phyloP scores from a whole-genome alignment of 2,797 vertebrate species.

The Pogoniulus pusillus region DNA sequence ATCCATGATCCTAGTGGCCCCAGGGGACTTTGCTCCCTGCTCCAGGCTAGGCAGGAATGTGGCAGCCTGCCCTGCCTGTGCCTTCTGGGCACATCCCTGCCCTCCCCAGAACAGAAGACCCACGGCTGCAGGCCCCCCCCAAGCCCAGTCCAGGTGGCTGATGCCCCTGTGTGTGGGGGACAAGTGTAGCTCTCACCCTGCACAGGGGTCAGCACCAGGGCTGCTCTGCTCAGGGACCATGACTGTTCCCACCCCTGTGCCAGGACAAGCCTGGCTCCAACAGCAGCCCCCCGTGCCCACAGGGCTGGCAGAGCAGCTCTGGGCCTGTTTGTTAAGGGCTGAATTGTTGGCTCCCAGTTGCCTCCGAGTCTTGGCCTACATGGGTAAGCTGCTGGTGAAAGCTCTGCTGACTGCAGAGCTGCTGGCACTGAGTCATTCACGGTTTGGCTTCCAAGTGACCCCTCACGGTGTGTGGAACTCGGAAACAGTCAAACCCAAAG shows the following conservation, averaged over 20 bases:
- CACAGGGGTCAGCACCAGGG: not conserved
- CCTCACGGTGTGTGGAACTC: fast-evolving
- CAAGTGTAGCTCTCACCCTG: not conserved
- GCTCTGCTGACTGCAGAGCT: not conserved
- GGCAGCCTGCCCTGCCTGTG: not conserved
- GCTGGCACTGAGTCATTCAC: fast-evolving
- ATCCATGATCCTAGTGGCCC: not conserved
- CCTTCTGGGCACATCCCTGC: not conserved
- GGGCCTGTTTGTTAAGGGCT: fast-evolving
- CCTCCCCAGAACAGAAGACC: fast-evolving
- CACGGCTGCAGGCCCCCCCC: fast-evolving
- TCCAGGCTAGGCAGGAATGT: not conserved
- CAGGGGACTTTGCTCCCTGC: not conserved
- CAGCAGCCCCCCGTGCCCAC: fast-evolving
- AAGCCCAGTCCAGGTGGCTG: not conserved
- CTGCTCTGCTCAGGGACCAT: too few species aligned
- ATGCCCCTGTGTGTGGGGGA: not conserved
- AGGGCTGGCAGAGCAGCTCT: not conserved
- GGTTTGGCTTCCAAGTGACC: not conserved
- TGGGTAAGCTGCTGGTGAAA: not conserved
- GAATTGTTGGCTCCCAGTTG: fast-evolving
- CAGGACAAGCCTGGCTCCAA: not conserved
- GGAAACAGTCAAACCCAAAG: not conserved
- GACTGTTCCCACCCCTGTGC: fast-evolving
- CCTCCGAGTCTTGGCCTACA: not conserved